These are phyloP conservation scores for Misgurnus anguillicaudatus DNA, from an alignment of 2,113 vertebrate species.

Conservation along the genomic window DNA sequence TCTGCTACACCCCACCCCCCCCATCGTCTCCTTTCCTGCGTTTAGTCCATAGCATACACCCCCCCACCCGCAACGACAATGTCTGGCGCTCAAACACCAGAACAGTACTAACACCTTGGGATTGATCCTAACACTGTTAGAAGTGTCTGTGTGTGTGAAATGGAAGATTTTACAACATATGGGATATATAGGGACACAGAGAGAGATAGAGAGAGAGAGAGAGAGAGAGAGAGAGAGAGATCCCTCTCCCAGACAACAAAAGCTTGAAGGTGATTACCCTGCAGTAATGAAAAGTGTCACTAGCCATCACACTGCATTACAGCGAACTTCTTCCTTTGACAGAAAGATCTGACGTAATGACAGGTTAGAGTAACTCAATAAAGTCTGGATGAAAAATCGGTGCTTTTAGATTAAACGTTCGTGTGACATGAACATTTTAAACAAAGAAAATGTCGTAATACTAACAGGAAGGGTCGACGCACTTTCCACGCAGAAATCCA, in stretches of 20 bases:
- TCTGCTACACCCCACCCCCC: conserved; percentile 1
- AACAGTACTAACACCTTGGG: conserved; percentile 51
- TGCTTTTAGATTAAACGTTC: not conserved
- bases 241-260: conserved; percentile 26
- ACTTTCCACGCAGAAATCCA: too few species aligned
- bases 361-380: conserved; percentile 9
- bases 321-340: conserved; percentile 9
- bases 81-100: conserved; percentile 14
- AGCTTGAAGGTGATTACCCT: conserved; percentile 20
- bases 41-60: not conserved
- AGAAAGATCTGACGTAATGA: conserved; percentile 12
- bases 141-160: conserved; percentile 26
- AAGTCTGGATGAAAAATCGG: not conserved
- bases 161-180: conserved; percentile 19
- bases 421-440: too few species aligned
- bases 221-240: conserved; percentile 13
- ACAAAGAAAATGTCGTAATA: too few species aligned
- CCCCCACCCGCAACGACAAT: not conserved
- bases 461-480: too few species aligned
- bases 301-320: conserved; percentile 16
- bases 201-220: not conserved
- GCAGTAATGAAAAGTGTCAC: conserved; percentile 40
- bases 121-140: conserved; percentile 56
- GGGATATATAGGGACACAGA: not conserved
- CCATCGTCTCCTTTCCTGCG: not conserved